phyloP scores from a whole-genome alignment of 2,113 vertebrate species.

The Tachuris rubrigastra region DNA sequence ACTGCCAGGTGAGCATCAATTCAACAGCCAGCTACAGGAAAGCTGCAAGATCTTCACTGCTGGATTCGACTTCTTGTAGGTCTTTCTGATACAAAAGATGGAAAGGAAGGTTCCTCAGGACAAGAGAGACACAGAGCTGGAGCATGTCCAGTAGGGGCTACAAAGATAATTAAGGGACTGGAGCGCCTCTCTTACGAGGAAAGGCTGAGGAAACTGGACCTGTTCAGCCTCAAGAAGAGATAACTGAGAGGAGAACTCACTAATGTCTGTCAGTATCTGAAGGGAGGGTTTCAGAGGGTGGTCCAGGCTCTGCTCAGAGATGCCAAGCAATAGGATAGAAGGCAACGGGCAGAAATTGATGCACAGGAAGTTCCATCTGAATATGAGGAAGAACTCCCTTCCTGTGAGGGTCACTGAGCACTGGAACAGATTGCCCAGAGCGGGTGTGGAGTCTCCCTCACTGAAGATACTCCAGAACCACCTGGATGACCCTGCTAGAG shows the following conservation, averaged over 20 bases:
- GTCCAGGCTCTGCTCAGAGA: background rate
- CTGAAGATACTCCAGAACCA: background rate
- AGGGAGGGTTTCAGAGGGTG: background rate
- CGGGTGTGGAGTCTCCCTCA: background rate
- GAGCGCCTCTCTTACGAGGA: background rate
- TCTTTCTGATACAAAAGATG: background rate
- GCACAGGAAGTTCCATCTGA: background rate
- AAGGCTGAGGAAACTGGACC: background rate
- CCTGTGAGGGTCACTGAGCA: background rate
- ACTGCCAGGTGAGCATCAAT: background rate
- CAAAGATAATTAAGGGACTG: background rate
- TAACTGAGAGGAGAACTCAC: background rate
- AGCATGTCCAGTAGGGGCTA: background rate
- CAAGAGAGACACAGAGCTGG: background rate
- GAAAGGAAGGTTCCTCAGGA: background rate
- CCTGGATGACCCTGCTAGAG: background rate
- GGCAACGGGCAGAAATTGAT: background rate
- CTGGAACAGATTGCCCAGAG: background rate
- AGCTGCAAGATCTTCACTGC: background rate
- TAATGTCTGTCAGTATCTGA: background rate
- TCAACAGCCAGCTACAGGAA: background rate
- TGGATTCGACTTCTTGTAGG: background rate
- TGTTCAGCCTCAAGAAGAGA: background rate
- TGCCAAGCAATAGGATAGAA: accelerated
- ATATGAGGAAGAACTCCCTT: background rate